Evolutionary conservation across 2,113 vertebrate species (phyloP).

Genomic region (Clarias batrachus): DNA sequence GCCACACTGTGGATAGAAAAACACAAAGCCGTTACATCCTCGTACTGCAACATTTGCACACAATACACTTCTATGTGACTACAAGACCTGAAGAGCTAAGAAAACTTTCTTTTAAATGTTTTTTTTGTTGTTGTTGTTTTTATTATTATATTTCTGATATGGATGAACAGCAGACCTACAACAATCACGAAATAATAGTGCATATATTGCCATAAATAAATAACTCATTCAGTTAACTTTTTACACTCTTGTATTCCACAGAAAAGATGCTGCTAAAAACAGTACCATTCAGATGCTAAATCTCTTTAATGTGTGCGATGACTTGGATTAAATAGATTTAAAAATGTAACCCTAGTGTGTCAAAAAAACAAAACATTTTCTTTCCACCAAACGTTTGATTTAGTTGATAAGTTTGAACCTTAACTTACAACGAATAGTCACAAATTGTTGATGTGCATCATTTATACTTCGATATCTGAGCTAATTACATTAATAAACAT

Average conservation of each 20-base stretch:
- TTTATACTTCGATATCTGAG: not conserved
- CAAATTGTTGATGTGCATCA: not conserved
- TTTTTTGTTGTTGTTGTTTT: too few relatives aligned
- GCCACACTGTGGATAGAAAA: constrained; percentile 78
- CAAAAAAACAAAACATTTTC: not conserved
- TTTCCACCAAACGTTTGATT: not conserved
- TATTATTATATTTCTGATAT: too few relatives aligned
- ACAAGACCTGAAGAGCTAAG: not conserved
- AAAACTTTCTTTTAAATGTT: too few relatives aligned
- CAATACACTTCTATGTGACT: not conserved
- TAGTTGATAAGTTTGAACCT: not conserved
- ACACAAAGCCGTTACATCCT: constrained; percentile 32
- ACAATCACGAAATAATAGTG: not conserved
- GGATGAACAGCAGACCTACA: not conserved
- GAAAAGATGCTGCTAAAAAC: not conserved
- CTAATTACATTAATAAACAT: not conserved
- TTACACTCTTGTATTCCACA: not conserved
- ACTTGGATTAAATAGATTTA: not conserved
- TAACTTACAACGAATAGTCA: not conserved
- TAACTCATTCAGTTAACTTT: too few relatives aligned
- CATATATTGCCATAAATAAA: not conserved
- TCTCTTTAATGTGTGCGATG: not conserved
- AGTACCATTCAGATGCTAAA: not conserved
- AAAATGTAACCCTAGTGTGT: not conserved
- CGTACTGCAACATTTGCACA: not conserved